Conservation (phyloP, 2,888 invertebrate species). For the Amphipyra berbera region DNA sequence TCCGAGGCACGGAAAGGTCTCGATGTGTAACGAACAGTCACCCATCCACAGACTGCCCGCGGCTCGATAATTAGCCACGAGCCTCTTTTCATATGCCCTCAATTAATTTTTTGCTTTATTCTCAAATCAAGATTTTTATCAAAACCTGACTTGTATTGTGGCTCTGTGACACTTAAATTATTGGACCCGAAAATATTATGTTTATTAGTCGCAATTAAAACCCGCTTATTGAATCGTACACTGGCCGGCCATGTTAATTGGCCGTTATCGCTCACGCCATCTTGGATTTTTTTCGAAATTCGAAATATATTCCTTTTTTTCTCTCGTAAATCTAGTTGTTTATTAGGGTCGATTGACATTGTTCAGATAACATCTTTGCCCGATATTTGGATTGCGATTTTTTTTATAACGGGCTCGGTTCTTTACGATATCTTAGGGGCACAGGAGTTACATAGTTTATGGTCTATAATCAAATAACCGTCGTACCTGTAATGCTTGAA, state of each 20-base stretch:
- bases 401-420: slow-evolving; percentile 32
- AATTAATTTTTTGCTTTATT: too few species aligned
- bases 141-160: slow-evolving; percentile 8
- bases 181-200: slow-evolving; percentile 45
- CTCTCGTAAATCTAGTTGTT: slow-evolving; percentile 72
- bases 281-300: slow-evolving; percentile 57
- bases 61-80: too few species aligned
- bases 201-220: slow-evolving; percentile 68
- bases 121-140: too few species aligned
- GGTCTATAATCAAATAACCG: slow-evolving; percentile 1
- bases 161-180: slow-evolving; percentile 17
- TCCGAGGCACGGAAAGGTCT: too few species aligned
- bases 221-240: slow-evolving; percentile 67
- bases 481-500: background rate
- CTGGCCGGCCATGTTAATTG: slow-evolving; percentile 69
- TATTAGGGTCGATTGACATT: slow-evolving; percentile 64
- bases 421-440: slow-evolving; percentile 24
- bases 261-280: slow-evolving; percentile 72
- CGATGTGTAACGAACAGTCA: too few species aligned
- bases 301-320: slow-evolving; percentile 40
- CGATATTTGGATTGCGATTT: slow-evolving; percentile 57
- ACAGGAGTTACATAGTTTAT: slow-evolving; percentile 7
- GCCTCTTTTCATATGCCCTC: too few species aligned
- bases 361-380: slow-evolving; percentile 64
- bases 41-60: too few species aligned